phyloP scores from a whole-genome alignment of 2,797 vertebrate species.

The Bradypus variegatus region DNA sequence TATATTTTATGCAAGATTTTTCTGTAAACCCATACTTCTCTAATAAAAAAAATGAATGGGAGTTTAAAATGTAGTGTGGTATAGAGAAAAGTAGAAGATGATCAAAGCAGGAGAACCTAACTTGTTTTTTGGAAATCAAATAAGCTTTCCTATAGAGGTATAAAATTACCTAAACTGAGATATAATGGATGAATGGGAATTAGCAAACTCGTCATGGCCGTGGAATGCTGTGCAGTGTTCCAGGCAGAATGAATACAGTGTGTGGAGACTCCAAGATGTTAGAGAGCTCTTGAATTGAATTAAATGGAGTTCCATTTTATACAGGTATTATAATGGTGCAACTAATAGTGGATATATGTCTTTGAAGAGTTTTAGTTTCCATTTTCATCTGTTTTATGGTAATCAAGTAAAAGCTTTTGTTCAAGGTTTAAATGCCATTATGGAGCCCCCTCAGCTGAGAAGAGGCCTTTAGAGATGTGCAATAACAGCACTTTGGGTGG shows the following conservation, averaged over 20 bases:
- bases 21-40: too few species aligned
- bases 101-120: too few species aligned
- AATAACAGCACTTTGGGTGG: not conserved
- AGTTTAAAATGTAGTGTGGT: not conserved
- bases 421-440: not conserved
- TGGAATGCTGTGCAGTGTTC: rapidly evolving
- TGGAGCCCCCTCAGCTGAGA: not conserved
- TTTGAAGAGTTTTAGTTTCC: not conserved
- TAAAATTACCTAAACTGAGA: too few species aligned
- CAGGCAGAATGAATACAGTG: rapidly evolving
- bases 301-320: not conserved
- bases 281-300: not conserved
- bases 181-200: rapidly evolving
- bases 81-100: not conserved
- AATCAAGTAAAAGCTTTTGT: not conserved
- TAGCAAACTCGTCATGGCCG: rapidly evolving
- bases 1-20: too few species aligned
- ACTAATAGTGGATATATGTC: too few species aligned
- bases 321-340: not conserved
- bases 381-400: not conserved
- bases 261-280: not conserved
- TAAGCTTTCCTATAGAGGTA: not conserved
- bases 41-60: too few species aligned
- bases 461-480: not conserved
- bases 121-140: not conserved